A percentile compares a stretch with the other conserved stretches of the same genome.
Evolutionary conservation across 2,797 vertebrate genomes (phyloP).

Genomic region (Simalia tracyae): DNA sequence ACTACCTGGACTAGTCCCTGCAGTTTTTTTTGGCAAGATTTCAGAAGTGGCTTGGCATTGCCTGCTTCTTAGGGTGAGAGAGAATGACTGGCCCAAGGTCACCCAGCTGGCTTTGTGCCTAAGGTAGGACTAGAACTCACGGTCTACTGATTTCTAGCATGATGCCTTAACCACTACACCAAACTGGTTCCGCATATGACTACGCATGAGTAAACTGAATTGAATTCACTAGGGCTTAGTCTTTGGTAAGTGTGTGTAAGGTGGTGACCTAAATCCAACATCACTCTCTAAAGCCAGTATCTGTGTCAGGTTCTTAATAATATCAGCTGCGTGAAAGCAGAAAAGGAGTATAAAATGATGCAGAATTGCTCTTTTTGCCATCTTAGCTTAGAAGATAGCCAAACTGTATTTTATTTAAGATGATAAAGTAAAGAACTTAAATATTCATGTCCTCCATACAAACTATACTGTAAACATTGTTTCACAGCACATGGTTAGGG

Average conservation of each 20-base stretch:
- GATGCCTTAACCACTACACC: not conserved
- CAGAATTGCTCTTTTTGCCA: slow-evolving; percentile 20
- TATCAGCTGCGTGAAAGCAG: slow-evolving; percentile 28
- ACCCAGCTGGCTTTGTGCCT: not conserved
- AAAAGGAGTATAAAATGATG: slow-evolving; percentile 33
- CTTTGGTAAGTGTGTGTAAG: not conserved
- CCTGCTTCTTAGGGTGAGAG: not conserved
- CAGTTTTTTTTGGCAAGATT: not conserved
- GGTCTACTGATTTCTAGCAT: not conserved
- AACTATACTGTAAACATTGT: slow-evolving; percentile 4
- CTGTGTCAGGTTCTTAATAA: not conserved
- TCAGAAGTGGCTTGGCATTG: not conserved
- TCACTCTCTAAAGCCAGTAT: not conserved
- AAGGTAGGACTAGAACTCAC: not conserved
- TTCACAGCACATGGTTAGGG: slow-evolving; percentile 1
- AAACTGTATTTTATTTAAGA: slow-evolving; percentile 40
- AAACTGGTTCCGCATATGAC: not conserved
- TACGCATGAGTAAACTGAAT: not conserved
- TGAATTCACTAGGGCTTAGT: not conserved
- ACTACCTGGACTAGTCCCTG: not conserved
- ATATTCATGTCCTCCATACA: not conserved
- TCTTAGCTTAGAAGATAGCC: slow-evolving; percentile 28
- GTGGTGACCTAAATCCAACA: not conserved
- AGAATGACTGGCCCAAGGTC: not conserved
- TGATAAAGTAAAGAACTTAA: slow-evolving; percentile 40